phyloP scores from a whole-genome alignment of 2,113 vertebrate species.

The Carlito syrichta region DNA sequence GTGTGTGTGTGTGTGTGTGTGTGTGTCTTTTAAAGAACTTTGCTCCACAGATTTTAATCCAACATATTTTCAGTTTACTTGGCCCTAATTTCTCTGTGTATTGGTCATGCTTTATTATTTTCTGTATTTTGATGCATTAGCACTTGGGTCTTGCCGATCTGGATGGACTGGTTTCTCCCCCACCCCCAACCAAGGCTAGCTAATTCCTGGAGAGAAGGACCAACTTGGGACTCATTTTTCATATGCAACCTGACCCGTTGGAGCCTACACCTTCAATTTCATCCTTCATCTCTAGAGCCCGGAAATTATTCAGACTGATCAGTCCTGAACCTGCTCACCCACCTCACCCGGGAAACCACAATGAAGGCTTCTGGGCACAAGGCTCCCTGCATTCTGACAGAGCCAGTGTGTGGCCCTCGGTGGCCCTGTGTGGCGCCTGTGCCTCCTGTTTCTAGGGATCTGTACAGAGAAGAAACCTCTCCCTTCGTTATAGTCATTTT shows the following conservation, averaged over 20 bases:
- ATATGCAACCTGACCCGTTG: background rate
- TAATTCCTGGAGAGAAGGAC: background rate
- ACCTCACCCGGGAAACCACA: background rate
- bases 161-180: background rate
- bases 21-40: background rate
- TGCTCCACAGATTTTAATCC: background rate
- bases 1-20: too few relatives aligned
- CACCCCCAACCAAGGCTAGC: background rate
- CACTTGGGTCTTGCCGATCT: background rate
- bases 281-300: background rate
- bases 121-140: background rate
- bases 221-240: background rate
- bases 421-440: background rate
- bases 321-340: too few relatives aligned
- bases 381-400: fast-evolving
- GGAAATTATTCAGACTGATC: background rate
- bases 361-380: background rate
- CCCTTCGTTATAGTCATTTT: background rate
- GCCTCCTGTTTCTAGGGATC: background rate
- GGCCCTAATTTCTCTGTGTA: background rate
- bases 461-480: background rate
- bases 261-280: too few relatives aligned
- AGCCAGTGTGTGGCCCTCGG: background rate
- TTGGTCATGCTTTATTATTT: background rate
- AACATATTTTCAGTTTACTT: background rate